These are phyloP conservation scores for Notechis scutatus DNA, from an alignment of 2,113 vertebrate genomes.

Conservation along the genomic window DNA sequence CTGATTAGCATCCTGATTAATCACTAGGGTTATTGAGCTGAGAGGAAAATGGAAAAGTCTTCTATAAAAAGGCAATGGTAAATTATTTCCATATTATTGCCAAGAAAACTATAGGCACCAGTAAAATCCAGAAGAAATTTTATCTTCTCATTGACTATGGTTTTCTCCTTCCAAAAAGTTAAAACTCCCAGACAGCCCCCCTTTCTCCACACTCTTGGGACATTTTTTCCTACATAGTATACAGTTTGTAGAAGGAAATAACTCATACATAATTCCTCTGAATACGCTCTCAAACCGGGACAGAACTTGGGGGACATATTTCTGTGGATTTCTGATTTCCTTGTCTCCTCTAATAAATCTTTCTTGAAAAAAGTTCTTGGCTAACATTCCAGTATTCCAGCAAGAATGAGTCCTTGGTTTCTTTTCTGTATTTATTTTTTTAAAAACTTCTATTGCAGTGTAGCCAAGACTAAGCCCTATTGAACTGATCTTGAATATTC, in stretches of 20 bases:
- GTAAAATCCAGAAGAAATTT: not conserved
- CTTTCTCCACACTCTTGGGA: not conserved
- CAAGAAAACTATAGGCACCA: not conserved
- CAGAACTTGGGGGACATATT: not conserved
- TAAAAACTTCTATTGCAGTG: not conserved
- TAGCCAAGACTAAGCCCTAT: not conserved
- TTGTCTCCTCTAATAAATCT: not conserved
- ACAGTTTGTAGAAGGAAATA: not conserved
- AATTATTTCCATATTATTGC: not conserved
- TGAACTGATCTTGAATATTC: not conserved
- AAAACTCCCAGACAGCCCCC: not conserved
- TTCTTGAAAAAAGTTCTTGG: not conserved
- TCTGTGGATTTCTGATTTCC: not conserved
- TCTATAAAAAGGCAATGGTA: not conserved
- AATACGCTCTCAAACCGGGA: not conserved
- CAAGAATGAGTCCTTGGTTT: not conserved
- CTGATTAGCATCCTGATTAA: not conserved
- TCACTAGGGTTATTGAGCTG: not conserved
- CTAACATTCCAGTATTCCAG: not conserved
- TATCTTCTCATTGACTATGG: not conserved
- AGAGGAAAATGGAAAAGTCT: not conserved
- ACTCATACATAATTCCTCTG: not conserved
- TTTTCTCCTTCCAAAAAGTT: not conserved
- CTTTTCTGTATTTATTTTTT: not conserved
- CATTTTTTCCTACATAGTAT: not conserved